Percentiles rank a stretch among this genome's conserved stretches.
Evolutionary conservation across 2,888 invertebrate genomes (phyloP).

Genomic region (Eupithecia subfuscata): DNA sequence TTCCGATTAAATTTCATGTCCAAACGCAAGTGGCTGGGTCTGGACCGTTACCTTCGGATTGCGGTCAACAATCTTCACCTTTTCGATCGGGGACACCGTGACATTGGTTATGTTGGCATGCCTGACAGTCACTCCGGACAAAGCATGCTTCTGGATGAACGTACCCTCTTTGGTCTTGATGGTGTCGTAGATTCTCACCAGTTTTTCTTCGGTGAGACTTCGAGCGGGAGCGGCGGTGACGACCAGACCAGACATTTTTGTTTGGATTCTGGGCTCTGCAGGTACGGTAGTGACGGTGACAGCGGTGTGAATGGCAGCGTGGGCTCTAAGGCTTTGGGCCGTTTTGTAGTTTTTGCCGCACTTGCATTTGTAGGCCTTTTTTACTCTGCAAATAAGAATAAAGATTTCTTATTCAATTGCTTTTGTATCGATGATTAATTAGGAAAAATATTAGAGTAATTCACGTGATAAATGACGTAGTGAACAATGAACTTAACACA

Average conservation of each 20-base stretch:
- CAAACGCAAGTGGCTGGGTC: conserved; percentile 53
- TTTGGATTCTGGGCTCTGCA: conserved; percentile 5
- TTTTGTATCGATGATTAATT: not conserved
- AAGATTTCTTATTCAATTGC: not conserved
- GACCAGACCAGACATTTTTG: conserved; percentile 67
- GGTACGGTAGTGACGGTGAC: conserved; percentile 29
- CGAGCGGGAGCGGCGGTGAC: conserved; percentile 73
- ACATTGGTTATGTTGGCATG: conserved; percentile 43
- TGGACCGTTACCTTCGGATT: conserved; percentile 69
- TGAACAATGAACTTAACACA: not conserved
- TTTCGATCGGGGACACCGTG: conserved; percentile 56
- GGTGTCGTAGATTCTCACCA: conserved; percentile 76
- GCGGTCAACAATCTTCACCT: conserved; percentile 66
- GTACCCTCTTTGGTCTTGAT: conserved; percentile 65
- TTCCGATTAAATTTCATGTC: conserved; percentile 44
- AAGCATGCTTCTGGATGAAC: conserved; percentile 73
- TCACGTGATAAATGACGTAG: not conserved
- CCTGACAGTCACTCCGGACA: conserved; percentile 48
- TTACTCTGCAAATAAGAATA: conserved; percentile 83
- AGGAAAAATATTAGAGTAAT: not conserved
- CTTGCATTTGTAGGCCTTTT: conserved; percentile 91
- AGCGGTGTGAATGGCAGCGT: conserved; percentile 71
- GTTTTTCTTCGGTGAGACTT: conserved; percentile 62
- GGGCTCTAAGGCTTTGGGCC: conserved; percentile 90
- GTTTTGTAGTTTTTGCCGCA: conserved; percentile 95